Evolutionary conservation across 2,888 invertebrate species (phyloP).

Genomic region (Acrobasis suavella): DNA sequence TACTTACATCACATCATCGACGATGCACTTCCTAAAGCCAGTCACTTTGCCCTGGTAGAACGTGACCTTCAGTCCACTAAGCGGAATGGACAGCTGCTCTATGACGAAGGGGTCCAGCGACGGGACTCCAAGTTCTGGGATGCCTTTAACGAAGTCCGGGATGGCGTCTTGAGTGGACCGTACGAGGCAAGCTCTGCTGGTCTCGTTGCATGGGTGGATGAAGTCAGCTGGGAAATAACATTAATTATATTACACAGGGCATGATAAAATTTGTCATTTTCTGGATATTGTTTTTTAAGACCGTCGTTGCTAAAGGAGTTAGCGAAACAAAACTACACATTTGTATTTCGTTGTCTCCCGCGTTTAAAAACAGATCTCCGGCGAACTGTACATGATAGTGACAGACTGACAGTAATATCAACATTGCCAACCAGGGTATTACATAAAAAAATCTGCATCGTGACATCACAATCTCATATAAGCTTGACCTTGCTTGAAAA

Average conservation of each 20-base stretch:
- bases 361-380: no score
- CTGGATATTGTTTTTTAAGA: no score
- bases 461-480: no score
- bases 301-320: no score
- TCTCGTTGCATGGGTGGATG: conserved; percentile 66
- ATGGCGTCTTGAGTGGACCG: conserved; percentile 66
- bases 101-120: conserved; percentile 66
- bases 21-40: conserved; percentile 66
- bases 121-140: conserved; percentile 55
- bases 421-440: no score
- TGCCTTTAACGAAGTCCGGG: conserved; percentile 67
- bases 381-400: no score
- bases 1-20: conserved; percentile 70
- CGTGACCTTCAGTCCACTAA: conserved; percentile 66
- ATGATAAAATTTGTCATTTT: not conserved
- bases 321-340: no score
- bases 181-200: conserved; percentile 57
- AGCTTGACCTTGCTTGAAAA: no score
- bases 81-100: conserved; percentile 62
- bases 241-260: not conserved
- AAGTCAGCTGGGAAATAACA: conserved; percentile 56
- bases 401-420: no score
- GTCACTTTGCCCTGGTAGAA: conserved; percentile 68
- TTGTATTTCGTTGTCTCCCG: no score
- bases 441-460: no score